Conservation (phyloP, 2,797 vertebrate genomes). For the Nannoperca obscura region DNA sequence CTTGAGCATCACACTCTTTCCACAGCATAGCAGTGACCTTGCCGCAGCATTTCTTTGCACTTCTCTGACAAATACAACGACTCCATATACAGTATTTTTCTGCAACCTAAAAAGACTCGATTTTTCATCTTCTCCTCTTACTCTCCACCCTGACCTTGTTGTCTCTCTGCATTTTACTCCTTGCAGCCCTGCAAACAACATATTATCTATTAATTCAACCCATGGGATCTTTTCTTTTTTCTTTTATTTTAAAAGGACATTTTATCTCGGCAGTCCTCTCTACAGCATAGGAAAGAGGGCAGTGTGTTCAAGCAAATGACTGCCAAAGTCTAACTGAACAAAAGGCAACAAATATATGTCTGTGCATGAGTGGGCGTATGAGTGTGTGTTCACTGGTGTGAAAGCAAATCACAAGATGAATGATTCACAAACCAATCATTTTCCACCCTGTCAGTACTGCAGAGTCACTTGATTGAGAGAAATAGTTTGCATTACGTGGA, state of each 20-base stretch:
- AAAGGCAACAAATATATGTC: neutral
- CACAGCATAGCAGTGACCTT: neutral
- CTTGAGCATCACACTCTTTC: neutral
- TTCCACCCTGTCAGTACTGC: neutral
- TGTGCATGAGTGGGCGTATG: neutral
- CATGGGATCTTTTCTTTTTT: neutral
- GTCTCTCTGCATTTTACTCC: neutral
- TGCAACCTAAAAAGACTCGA: neutral
- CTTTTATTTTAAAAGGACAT: neutral
- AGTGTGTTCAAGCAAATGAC: neutral
- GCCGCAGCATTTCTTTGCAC: neutral
- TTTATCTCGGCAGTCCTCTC: neutral
- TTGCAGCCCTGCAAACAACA: neutral
- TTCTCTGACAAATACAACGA: neutral
- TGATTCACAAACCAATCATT: neutral
- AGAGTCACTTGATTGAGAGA: neutral
- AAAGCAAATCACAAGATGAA: conserved; percentile 7
- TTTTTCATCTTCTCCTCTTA: neutral
- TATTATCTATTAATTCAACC: neutral
- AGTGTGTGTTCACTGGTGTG: neutral
- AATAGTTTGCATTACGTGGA: neutral
- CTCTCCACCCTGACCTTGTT: neutral
- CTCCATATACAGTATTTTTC: no score
- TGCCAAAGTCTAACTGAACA: neutral
- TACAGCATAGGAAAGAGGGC: neutral